Conservation (phyloP, 2,113 vertebrate species). For the Isurus oxyrinchus region DNA sequence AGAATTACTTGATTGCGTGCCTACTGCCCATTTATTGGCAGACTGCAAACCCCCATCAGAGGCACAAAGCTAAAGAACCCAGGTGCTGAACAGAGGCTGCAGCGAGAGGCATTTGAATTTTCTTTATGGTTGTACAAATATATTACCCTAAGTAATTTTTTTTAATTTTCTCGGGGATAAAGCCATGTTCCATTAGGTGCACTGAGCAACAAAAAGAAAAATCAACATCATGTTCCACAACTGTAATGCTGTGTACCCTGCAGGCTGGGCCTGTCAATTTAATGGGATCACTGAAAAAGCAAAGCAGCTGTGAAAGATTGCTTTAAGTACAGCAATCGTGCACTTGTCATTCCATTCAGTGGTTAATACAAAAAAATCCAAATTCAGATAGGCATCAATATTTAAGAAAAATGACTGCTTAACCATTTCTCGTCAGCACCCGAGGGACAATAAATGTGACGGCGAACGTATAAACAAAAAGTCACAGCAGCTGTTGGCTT, state of each 20-base stretch:
- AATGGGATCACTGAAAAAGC: conserved; percentile 64
- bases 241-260: conserved; percentile 55
- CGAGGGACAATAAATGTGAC: conserved; percentile 62
- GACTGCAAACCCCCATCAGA: conserved; percentile 42
- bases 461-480: conserved; percentile 62
- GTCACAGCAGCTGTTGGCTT: conserved; percentile 64
- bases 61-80: conserved; percentile 56
- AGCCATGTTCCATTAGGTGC: conserved; percentile 50
- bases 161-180: conserved; percentile 38
- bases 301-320: conserved; percentile 76
- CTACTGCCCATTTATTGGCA: conserved; percentile 43
- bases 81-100: conserved; percentile 46
- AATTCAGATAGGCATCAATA: conserved; percentile 72
- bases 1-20: conserved; percentile 47
- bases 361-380: conserved; percentile 56
- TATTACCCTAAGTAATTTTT: conserved; percentile 41
- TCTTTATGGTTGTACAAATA: conserved; percentile 47
- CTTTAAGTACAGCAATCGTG: conserved; percentile 78
- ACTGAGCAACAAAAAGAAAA: conserved; percentile 44
- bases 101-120: conserved; percentile 40
- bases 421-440: conserved; percentile 65
- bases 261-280: conserved; percentile 67
- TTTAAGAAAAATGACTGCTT: conserved; percentile 78
- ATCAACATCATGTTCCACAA: conserved; percentile 56
- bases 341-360: conserved; percentile 79